phyloP scores from a whole-genome alignment of 2,113 vertebrate species.

The Malurus alboscapulatus region DNA sequence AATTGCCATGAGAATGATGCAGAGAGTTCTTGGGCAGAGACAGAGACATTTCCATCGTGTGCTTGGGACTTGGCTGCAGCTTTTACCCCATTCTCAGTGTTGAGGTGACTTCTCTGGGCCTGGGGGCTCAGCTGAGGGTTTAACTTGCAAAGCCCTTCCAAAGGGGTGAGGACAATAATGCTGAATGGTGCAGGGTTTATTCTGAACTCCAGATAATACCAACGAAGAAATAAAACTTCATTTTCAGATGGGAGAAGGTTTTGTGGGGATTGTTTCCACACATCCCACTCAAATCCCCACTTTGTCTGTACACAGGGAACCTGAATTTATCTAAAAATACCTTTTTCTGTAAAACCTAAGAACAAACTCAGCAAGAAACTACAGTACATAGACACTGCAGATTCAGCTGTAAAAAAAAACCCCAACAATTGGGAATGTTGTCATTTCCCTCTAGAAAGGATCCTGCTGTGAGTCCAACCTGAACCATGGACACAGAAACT shows the following conservation, averaged over 20 bases:
- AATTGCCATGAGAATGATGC: neutral
- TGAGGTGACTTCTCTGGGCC: neutral
- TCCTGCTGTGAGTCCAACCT: constrained; percentile 5
- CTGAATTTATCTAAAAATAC: neutral
- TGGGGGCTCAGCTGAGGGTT: neutral
- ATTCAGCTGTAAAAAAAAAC: neutral
- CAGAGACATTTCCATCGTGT: neutral
- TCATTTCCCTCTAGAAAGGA: constrained; percentile 8
- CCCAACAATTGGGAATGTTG: neutral
- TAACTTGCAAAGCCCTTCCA: neutral
- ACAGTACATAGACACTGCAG: neutral
- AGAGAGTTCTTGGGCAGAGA: neutral
- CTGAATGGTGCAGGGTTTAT: neutral
- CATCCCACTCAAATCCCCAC: neutral
- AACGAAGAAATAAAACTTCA: neutral
- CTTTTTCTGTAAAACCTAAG: neutral
- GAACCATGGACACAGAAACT: neutral
- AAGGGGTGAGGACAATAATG: neutral
- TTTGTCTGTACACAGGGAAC: neutral
- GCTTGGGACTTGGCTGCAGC: neutral
- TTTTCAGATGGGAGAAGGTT: neutral
- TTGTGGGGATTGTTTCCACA: neutral
- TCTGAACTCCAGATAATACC: neutral
- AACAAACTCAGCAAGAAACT: neutral
- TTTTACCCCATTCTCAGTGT: neutral